phyloP scores from a whole-genome alignment of 1,140 invertebrate genomes.

The Anagrus nilaparvatae region DNA sequence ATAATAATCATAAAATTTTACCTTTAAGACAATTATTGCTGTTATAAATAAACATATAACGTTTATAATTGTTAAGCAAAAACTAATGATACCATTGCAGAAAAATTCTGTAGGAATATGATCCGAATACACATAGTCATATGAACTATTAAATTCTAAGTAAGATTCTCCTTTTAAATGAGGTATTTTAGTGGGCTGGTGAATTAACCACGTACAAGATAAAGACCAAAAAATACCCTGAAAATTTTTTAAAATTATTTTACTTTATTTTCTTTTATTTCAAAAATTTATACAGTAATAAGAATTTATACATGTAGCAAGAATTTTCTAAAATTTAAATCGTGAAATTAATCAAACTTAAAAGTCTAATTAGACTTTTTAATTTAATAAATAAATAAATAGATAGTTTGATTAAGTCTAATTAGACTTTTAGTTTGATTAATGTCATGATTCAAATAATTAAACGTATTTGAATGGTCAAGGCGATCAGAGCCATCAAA shows the following conservation, averaged over 20 bases:
- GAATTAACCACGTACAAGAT: conserved; percentile 59
- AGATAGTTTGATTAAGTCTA: too few species aligned
- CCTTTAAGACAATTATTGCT: conserved; percentile 70
- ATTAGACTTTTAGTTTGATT: too few species aligned
- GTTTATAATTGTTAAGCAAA: conserved; percentile 70
- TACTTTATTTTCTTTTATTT: neutral
- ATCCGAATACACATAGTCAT: conserved; percentile 55
- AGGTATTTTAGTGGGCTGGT: conserved; percentile 55
- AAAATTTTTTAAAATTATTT: conserved; percentile 1
- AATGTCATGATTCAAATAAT: too few species aligned
- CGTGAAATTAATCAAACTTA: too few species aligned
- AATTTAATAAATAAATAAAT: too few species aligned
- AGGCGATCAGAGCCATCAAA: too few species aligned
- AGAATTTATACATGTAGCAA: too few species aligned
- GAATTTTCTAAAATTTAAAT: too few species aligned
- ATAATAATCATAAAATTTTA: conserved; percentile 21
- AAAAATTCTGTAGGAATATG: conserved; percentile 67
- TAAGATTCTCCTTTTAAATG: conserved; percentile 58
- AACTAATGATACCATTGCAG: conserved; percentile 68
- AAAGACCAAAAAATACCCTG: conserved; percentile 70
- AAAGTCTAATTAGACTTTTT: too few species aligned
- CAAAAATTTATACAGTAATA: conserved; percentile 3
- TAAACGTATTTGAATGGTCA: too few species aligned
- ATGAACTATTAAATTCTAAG: conserved; percentile 47
- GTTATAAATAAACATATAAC: conserved; percentile 77